Base-by-base conservation (phyloP, 2,113 vertebrate species). In the Malurus melanocephalus region DNA sequence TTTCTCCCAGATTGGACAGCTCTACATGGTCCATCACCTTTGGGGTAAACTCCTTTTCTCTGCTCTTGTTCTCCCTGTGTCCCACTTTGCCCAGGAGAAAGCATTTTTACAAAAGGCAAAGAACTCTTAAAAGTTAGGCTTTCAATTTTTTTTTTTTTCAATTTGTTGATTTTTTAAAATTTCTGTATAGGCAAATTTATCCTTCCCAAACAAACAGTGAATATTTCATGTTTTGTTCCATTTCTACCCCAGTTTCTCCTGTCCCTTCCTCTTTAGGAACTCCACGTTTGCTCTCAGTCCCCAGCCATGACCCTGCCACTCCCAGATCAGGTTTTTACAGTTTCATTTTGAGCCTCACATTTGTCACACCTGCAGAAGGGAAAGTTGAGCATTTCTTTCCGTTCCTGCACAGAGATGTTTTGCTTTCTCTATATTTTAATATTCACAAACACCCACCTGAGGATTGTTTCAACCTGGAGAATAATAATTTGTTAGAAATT, bases 1-100 rank as follows among this genome's bases (percentile, higher is more conserved):
- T 97, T 99, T 99, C 97, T 99, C 99, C 18, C 99, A 99, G 93
- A 99, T 99, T 43, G 99, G 99, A 69, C 98, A 98, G 89, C 97
- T 99, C 7, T 99, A 99, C 73, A 98, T 98, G 96, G 99, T 99
- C 84, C 99, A 99, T 94, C 99, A 99, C 85, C 98, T 99, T 28
- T 99, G 99, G 99, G 99, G 99, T 99, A 97, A 85, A 88, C 66
- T 33, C 83, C 12, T 42, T 1, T 27, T 56, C 72, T 51, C 33
- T 69, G 45, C 7, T 80, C n/a, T 43, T 40, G 16, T 10, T 4
- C 49, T 52, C 30, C 43, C 45, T 24, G 33, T 67, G 38, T 38
- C 38, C 38, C 77, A 26, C 53, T 81, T 86, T 53, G 22, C 40
- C 71, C 60, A 52, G 60, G 8, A 79, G 62, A 51, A 17, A 30